Percentiles rank a stretch among this genome's conserved stretches.
phyloP scores from a whole-genome alignment of 2,113 vertebrate genomes.

The Strigops habroptila region DNA sequence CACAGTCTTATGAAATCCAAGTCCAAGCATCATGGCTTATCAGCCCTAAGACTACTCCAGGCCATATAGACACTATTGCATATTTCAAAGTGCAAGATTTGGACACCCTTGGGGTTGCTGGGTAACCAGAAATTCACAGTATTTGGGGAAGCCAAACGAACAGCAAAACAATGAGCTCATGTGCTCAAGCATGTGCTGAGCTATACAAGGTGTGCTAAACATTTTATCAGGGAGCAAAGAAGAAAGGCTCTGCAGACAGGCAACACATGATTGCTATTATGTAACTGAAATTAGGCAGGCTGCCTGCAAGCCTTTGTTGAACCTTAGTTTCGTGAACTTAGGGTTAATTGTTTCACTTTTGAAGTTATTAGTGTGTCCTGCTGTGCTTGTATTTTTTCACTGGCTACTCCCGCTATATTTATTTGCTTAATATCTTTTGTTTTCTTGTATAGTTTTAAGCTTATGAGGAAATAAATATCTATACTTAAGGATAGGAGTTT shows the following conservation, averaged over 20 bases:
- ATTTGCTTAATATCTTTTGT: background rate
- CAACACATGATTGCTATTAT: background rate
- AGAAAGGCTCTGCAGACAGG: background rate
- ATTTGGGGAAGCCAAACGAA: background rate
- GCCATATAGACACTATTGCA: background rate
- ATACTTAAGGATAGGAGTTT: background rate
- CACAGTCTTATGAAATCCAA: background rate
- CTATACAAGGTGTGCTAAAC: background rate
- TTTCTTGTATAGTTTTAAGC: background rate
- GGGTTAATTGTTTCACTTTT: conserved; percentile 7
- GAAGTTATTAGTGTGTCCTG: background rate
- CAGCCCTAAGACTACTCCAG: background rate
- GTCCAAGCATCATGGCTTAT: background rate
- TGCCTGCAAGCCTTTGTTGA: background rate
- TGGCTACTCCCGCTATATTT: background rate
- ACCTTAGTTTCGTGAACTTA: background rate
- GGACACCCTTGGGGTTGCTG: background rate
- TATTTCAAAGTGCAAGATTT: background rate
- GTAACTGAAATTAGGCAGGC: background rate
- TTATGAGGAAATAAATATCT: background rate
- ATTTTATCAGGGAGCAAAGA: background rate
- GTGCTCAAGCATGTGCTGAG: background rate
- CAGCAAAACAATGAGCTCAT: background rate
- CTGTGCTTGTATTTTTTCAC: background rate
- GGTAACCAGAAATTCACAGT: conserved; percentile 27